Evolutionary conservation across 2,888 invertebrate genomes (phyloP), one percentile per base, ranked within the genome.

Genomic region (Heliconius ethilla): DNA sequence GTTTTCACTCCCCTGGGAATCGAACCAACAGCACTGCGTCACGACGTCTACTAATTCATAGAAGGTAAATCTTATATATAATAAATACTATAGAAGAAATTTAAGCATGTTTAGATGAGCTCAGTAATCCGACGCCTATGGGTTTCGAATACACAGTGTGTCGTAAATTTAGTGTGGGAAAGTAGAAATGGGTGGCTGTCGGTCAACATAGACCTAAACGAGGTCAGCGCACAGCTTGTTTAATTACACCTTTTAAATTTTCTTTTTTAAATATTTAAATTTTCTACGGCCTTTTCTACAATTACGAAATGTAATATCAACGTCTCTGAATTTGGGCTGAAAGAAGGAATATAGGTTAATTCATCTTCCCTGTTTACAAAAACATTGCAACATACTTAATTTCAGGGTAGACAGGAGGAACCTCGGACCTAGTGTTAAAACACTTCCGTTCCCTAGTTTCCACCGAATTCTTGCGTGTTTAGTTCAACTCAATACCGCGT

Each of bases 111-210:
- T 40, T 40, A 22, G 70, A 70, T 72, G 72, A 72, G 33, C 59
- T 33, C 29, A 9, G 72, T 59, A 72, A 72, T 75, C n/a, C 29
- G 66, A 75, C 51, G 18, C 51, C 22, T 67, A 75, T 55, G 66
- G 33, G 29, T 75, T 75, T 74, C 63, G 7, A 75, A 75, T 74
- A 74, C 40, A 74, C 27, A 18, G 45, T 74, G 40, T 74, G 74
- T 74, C 74, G 63, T 65, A 75, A 67, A 78, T 65, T 74, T 75
- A 75, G 75, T 78, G 70, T 76, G 79, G 45, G 78, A 78, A 78
- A 76, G 79, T 80, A 72, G 55, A 76, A 55, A 76, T 78, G 72
- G 78, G 77, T 75, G 75, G 75, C 70, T 67, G 75, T 65, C 75
- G 78, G 67, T 67, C 74, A 76, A 65, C 74, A 22, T 65, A 45